A percentile compares a stretch with the other conserved stretches of the same genome.
These are phyloP conservation scores for Spilarctia lutea DNA, from an alignment of 2,888 invertebrate genomes.

Conservation along the genomic window DNA sequence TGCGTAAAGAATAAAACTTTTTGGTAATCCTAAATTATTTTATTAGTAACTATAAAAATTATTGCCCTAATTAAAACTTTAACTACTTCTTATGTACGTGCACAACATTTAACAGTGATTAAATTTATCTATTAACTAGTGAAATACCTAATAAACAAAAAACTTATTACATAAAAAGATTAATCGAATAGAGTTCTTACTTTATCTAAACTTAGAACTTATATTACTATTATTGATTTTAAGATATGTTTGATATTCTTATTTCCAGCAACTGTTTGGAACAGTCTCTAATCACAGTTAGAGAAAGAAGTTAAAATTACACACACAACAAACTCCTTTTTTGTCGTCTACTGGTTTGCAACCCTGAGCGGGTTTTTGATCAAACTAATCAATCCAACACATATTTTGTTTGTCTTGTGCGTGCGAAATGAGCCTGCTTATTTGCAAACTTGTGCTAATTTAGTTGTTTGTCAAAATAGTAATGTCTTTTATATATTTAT, in stretches of 20 bases:
- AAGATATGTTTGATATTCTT: conserved; percentile 86
- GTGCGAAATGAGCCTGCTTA: neutral
- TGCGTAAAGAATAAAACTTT: conserved; percentile 25
- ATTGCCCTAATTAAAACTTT: conserved; percentile 79
- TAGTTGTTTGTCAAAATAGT: neutral
- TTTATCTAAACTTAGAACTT: conserved; percentile 53
- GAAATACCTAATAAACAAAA: conserved; percentile 77
- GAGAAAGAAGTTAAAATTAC: neutral
- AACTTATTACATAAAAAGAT: conserved; percentile 62
- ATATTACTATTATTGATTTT: conserved; percentile 59
- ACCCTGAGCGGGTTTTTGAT: neutral
- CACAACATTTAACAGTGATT: conserved; percentile 87
- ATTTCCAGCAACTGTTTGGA: conserved; percentile 66
- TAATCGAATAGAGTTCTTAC: conserved; percentile 70
- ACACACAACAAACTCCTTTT: neutral
- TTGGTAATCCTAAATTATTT: conserved; percentile 47
- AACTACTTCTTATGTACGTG: conserved; percentile 79
- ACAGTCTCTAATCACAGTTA: conserved; percentile 38
- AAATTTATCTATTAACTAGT: conserved; percentile 79
- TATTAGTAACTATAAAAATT: conserved; percentile 71
- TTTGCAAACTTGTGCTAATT: neutral
- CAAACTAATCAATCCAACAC: neutral
- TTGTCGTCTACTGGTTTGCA: neutral
- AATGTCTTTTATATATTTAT: neutral
- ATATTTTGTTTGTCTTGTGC: neutral